These are phyloP conservation scores for Sinohyriopsis cumingii DNA, from an alignment of 2,888 invertebrate genomes.

Conservation along the genomic window DNA sequence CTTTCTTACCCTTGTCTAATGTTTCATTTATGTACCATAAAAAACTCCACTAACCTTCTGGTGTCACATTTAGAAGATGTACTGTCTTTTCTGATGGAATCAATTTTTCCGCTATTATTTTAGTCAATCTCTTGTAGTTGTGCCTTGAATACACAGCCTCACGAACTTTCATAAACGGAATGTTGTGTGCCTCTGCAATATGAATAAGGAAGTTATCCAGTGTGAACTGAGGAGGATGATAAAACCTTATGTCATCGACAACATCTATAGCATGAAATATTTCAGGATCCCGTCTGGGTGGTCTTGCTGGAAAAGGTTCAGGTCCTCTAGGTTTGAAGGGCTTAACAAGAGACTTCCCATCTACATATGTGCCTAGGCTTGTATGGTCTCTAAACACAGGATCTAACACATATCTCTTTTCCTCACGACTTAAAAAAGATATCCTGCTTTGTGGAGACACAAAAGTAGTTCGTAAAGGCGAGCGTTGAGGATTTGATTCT, in stretches of 20 bases:
- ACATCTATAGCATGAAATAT: conserved; percentile 48
- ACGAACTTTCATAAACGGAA: conserved; percentile 55
- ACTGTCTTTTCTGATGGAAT: conserved; percentile 27
- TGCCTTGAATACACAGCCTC: conserved; percentile 57
- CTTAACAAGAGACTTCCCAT: conserved; percentile 61
- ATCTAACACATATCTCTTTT: conserved; percentile 58
- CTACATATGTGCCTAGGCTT: conserved; percentile 58
- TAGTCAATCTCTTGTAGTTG: conserved; percentile 66
- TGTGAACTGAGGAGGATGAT: conserved; percentile 61
- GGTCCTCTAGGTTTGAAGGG: conserved; percentile 64
- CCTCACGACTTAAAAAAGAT: conserved; percentile 48
- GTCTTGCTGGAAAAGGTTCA: conserved; percentile 57
- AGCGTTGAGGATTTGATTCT: conserved; percentile 44
- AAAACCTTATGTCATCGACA: conserved; percentile 57
- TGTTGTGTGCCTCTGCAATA: conserved; percentile 49
- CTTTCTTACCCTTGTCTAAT: no score
- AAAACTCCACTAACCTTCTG: conserved; percentile 39
- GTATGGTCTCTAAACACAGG: conserved; percentile 55
- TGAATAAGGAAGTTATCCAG: conserved; percentile 64
- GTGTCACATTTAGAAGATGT: conserved; percentile 41
- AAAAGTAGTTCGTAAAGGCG: conserved; percentile 28
- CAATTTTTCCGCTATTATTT: conserved; percentile 52
- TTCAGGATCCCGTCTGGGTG: conserved; percentile 48
- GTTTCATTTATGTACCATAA: no score
- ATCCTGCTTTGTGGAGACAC: conserved; percentile 39